Conservation (phyloP, 2,797 vertebrate species). For the Bufotes viridis region DNA sequence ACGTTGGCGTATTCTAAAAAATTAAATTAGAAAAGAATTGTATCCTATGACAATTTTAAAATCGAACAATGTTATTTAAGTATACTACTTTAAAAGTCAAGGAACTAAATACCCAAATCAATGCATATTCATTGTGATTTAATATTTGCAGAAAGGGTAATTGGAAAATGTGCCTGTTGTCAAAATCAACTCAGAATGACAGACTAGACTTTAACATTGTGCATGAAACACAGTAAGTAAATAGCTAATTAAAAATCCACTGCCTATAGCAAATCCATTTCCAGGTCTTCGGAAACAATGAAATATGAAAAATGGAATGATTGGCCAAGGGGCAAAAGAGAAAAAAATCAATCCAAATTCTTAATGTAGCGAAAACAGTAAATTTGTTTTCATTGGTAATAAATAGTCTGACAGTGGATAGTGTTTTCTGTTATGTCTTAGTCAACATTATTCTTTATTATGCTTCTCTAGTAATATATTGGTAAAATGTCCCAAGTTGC, state of each 20-base stretch:
- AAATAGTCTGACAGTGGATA: slow-evolving; percentile 13
- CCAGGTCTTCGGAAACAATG: slow-evolving; percentile 39
- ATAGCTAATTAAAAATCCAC: slow-evolving; percentile 38
- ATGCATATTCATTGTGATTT: slow-evolving; percentile 25
- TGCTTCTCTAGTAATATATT: background rate
- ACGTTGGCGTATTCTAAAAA: too few relatives aligned
- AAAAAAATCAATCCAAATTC: slow-evolving; percentile 42
- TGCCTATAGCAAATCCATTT: slow-evolving; percentile 50
- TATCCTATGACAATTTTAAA: background rate
- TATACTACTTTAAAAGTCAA: background rate
- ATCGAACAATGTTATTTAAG: background rate
- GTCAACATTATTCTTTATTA: background rate
- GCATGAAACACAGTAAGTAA: slow-evolving; percentile 23
- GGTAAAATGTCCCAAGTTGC: background rate
- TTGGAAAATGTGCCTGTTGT: slow-evolving; percentile 6
- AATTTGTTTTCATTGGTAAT: slow-evolving; percentile 43
- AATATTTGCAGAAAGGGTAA: slow-evolving; percentile 20
- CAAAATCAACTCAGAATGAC: slow-evolving; percentile 7
- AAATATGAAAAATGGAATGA: slow-evolving; percentile 27
- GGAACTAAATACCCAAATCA: background rate
- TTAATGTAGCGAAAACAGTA: slow-evolving; percentile 44
- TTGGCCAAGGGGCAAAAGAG: slow-evolving; percentile 12
- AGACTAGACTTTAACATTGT: slow-evolving; percentile 21
- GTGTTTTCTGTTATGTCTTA: background rate
- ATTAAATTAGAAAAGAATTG: background rate